These are phyloP conservation scores for Drosophila nikananu DNA, from an alignment of 1,140 invertebrate genomes.

Conservation along the genomic window DNA sequence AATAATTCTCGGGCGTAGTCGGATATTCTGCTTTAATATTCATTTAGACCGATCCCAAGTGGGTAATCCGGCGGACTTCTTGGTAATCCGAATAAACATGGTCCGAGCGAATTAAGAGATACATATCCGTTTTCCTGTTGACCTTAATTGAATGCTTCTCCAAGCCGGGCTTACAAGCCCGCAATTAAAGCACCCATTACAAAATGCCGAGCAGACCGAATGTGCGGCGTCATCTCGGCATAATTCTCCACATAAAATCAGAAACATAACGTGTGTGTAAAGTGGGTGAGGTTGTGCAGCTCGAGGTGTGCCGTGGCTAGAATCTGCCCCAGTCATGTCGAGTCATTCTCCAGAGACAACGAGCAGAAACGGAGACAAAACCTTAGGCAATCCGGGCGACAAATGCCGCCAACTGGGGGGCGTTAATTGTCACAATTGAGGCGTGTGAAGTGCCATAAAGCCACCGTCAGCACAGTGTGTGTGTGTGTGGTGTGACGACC, in stretches of 20 bases:
- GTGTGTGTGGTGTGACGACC: constrained; percentile 57
- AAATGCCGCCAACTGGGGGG: constrained; percentile 35
- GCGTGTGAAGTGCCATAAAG: constrained; percentile 72
- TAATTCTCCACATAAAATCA: constrained; percentile 47
- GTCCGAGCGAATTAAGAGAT: constrained; percentile 21
- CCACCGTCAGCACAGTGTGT: constrained; percentile 30
- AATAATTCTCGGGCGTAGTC: constrained; percentile 65
- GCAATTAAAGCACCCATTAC: constrained; percentile 48
- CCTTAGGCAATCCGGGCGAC: constrained; percentile 28
- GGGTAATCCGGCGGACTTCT: constrained; percentile 26
- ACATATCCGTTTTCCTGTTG: constrained; percentile 54
- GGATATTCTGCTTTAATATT: constrained; percentile 28
- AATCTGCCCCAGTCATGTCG: constrained; percentile 71
- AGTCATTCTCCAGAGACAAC: constrained; percentile 51
- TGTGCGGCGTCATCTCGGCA: constrained; percentile 65
- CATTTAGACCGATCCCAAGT: constrained; percentile 54
- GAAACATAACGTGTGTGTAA: constrained; percentile 29
- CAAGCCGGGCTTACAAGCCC: constrained; percentile 21
- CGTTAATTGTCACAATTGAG: constrained; percentile 82
- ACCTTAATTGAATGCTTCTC: constrained; percentile 36
- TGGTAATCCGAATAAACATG: constrained; percentile 27
- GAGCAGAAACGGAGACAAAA: constrained; percentile 25
- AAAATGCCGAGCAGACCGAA: constrained; percentile 43
- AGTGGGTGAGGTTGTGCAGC: constrained; percentile 46
- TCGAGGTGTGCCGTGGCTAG: constrained; percentile 50